Percentiles rank a stretch among this genome's conserved stretches.
Conservation (phyloP, 2,797 vertebrate species). For the Sylvia borin region DNA sequence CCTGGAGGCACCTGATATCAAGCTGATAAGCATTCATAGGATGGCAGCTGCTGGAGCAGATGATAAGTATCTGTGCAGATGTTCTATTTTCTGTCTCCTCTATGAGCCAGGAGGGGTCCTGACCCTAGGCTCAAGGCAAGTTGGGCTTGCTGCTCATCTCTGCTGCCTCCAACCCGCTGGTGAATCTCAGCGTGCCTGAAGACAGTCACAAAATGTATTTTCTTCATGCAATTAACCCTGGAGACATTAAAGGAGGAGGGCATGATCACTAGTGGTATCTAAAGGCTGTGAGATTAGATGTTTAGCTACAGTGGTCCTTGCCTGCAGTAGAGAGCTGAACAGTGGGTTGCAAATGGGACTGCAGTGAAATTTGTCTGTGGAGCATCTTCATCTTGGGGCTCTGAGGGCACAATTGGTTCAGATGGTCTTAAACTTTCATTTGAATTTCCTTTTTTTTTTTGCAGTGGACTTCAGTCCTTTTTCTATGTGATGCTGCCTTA, state of each 20-base stretch:
- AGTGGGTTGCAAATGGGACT: not conserved
- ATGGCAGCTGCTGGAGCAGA: not conserved
- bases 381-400: not conserved
- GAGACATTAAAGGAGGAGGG: not conserved
- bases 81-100: not conserved
- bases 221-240: not conserved
- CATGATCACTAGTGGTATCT: not conserved
- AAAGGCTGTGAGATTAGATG: not conserved
- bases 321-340: not conserved
- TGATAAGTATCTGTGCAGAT: not conserved
- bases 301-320: not conserved
- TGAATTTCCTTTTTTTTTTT: not conserved
- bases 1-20: not conserved
- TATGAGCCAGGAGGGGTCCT: not conserved
- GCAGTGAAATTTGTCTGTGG: not conserved
- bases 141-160: not conserved
- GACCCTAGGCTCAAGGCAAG: not conserved
- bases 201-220: not conserved
- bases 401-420: not conserved
- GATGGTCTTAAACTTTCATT: not conserved
- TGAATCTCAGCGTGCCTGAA: not conserved
- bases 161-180: not conserved
- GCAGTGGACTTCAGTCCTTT: not conserved
- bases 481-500: not conserved
- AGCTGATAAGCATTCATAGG: not conserved